A percentile compares a stretch with the other conserved stretches of the same genome.
Conservation (phyloP, 2,888 invertebrate species). For the Limnephilus rhombicus region DNA sequence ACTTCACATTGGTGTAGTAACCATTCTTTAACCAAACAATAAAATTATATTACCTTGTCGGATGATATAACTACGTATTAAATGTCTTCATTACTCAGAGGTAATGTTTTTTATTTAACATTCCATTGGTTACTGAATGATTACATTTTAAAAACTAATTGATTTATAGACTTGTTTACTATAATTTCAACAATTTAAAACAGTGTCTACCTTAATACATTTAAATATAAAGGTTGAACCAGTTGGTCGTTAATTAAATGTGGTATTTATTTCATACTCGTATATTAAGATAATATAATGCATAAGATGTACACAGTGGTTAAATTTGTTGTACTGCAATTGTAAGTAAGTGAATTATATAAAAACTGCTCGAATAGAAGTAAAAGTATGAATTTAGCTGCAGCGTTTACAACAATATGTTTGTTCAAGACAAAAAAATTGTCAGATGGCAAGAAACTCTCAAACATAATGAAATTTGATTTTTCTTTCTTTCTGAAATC, state of each 20-base stretch:
- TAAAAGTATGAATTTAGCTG: no score
- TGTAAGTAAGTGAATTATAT: neutral
- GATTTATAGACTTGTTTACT: neutral
- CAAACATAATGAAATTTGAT: no score
- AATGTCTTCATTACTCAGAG: neutral
- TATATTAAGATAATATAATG: neutral
- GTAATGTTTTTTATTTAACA: neutral
- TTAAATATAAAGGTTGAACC: neutral
- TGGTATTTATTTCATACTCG: neutral
- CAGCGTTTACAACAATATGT: no score
- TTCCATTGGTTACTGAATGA: neutral
- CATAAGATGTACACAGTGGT: neutral
- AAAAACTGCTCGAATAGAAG: neutral
- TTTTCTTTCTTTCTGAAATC: no score
- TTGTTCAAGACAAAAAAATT: no score
- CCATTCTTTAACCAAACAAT: neutral
- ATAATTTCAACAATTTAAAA: neutral
- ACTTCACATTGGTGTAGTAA: neutral
- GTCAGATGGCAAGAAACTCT: no score
- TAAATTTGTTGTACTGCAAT: neutral
- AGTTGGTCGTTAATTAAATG: neutral
- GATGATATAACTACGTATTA: neutral
- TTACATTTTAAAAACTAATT: neutral
- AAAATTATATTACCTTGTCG: slow-evolving; percentile 1
- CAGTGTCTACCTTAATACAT: neutral